Conservation (phyloP, 2,113 vertebrate species). For the Bettongia penicillata region DNA sequence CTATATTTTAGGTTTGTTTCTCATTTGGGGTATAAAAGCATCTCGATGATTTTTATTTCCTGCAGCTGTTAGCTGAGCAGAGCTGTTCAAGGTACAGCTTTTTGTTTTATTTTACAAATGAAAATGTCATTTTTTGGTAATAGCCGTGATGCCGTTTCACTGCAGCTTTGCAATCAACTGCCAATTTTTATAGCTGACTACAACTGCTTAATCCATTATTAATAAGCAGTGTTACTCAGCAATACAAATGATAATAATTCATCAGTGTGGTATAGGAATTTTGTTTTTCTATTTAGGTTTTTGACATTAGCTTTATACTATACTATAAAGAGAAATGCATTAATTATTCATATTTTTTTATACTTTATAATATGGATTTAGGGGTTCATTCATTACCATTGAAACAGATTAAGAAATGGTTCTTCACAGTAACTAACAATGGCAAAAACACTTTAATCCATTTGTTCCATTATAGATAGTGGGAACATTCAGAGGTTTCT, state of each 20-base stretch:
- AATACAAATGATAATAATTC: constrained; percentile 82
- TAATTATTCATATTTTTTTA: constrained; percentile 83
- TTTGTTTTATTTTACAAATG: constrained; percentile 80
- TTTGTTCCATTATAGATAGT: constrained; percentile 78
- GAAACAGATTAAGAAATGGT: constrained; percentile 73
- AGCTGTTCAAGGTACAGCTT: constrained; percentile 76
- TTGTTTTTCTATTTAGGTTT: constrained; percentile 81
- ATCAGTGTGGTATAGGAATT: constrained; percentile 79
- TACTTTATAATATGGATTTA: constrained; percentile 78
- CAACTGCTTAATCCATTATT: constrained; percentile 84
- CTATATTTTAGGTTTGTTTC: background rate
- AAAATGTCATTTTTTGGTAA: constrained; percentile 76
- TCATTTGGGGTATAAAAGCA: background rate
- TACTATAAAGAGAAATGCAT: constrained; percentile 82
- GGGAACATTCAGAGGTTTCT: constrained; percentile 66
- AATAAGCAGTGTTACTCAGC: constrained; percentile 81
- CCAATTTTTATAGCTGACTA: constrained; percentile 82
- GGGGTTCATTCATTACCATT: constrained; percentile 79
- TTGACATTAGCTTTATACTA: constrained; percentile 79
- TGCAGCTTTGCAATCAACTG: constrained; percentile 80
- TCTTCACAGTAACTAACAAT: constrained; percentile 79
- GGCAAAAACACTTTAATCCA: constrained; percentile 73
- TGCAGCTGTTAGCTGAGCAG: constrained; percentile 75
- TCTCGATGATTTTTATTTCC: constrained; percentile 69
- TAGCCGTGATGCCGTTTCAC: constrained; percentile 77